Conservation (phyloP, 2,797 vertebrate species). For the Syngnathus rostellatus region DNA sequence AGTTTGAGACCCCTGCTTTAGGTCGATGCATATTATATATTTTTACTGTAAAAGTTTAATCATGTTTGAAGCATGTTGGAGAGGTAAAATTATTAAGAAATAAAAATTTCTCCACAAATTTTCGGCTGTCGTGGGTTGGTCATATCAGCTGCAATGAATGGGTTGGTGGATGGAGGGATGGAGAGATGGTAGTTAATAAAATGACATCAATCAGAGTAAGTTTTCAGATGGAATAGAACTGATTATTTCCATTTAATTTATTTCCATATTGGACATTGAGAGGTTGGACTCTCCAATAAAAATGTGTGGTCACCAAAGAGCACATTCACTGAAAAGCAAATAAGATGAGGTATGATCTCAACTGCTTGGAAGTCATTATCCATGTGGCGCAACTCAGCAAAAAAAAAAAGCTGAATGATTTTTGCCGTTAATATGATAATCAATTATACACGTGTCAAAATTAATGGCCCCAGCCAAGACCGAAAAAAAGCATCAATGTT, state of each 20-base stretch:
- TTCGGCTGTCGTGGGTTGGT: no score
- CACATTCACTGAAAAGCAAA: slow-evolving; percentile 23
- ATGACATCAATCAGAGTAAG: neutral
- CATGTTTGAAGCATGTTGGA: no score
- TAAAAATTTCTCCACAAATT: no score
- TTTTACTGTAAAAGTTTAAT: no score
- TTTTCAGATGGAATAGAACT: neutral
- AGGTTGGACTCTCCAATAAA: neutral
- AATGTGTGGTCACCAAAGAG: slow-evolving; percentile 12
- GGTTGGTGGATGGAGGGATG: no score
- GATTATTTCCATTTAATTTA: neutral
- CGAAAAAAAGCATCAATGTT: slow-evolving; percentile 51
- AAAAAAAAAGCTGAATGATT: slow-evolving; percentile 48
- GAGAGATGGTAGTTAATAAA: neutral
- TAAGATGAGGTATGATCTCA: slow-evolving; percentile 40
- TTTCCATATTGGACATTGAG: slow-evolving; percentile 6
- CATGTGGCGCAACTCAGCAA: slow-evolving; percentile 40
- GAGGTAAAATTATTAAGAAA: no score
- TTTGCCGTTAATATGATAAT: slow-evolving; percentile 59
- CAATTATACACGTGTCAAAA: slow-evolving; percentile 62
- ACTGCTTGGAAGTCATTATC: slow-evolving; percentile 42
- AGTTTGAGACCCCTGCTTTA: no score
- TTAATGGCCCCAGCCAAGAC: slow-evolving; percentile 50
- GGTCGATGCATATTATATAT: no score
- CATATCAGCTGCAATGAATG: no score